A percentile compares a stretch with the other conserved stretches of the same genome.
Evolutionary conservation across 2,888 invertebrate species (phyloP).

Genomic region (Ennomos quercinarius): DNA sequence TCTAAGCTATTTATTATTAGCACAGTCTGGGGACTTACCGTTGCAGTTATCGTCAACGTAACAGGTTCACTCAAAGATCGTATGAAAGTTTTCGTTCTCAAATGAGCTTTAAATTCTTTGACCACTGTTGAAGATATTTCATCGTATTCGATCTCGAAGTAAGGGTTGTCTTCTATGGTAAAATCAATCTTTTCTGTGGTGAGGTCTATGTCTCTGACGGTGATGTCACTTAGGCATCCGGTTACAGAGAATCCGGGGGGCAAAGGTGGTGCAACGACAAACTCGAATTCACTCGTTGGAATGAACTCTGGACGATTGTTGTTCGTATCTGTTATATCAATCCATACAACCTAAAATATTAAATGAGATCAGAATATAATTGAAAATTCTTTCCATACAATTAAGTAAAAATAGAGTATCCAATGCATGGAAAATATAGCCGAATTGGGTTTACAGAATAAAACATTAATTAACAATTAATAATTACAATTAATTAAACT

Average conservation of each 20-base stretch:
- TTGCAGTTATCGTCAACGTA: conserved; percentile 65
- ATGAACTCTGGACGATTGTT: conserved; percentile 75
- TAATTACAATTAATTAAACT: too few relatives aligned
- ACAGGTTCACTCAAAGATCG: conserved; percentile 66
- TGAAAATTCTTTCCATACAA: too few relatives aligned
- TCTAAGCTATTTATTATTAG: neutral
- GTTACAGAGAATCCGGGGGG: conserved; percentile 74
- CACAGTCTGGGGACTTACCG: conserved; percentile 57
- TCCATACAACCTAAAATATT: conserved; percentile 63
- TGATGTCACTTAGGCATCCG: conserved; percentile 68
- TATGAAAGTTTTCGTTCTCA: conserved; percentile 67
- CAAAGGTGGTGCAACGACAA: conserved; percentile 76
- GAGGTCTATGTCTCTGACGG: conserved; percentile 81
- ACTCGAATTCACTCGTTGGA: conserved; percentile 57
- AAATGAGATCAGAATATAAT: neutral
- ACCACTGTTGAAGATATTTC: conserved; percentile 44
- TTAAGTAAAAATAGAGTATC: too few relatives aligned
- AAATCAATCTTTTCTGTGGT: conserved; percentile 74
- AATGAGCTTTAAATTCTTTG: conserved; percentile 67
- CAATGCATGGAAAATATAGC: too few relatives aligned
- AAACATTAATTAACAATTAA: too few relatives aligned
- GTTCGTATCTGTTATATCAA: conserved; percentile 78
- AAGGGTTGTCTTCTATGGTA: conserved; percentile 62
- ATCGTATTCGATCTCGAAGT: conserved; percentile 68
- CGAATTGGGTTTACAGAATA: too few relatives aligned